Conservation (phyloP, 2,113 vertebrate species). For the Odocoileus virginianus region DNA sequence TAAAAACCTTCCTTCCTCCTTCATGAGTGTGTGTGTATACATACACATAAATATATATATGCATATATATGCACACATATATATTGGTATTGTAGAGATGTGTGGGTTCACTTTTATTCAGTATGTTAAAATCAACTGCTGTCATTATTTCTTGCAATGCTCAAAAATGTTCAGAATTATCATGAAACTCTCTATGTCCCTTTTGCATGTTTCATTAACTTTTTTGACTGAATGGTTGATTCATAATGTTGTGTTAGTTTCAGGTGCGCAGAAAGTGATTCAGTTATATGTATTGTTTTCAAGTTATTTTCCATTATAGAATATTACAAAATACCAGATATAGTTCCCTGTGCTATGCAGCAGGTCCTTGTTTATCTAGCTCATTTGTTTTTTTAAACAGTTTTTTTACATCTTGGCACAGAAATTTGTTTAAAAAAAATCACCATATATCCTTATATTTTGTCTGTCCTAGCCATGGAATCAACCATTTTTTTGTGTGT, state of each 20-base stretch:
- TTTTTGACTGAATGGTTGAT: neutral
- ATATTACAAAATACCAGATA: neutral
- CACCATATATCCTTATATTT: neutral
- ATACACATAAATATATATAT: neutral
- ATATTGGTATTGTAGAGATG: neutral
- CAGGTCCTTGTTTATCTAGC: neutral
- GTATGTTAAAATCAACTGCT: neutral
- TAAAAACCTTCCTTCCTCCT: neutral
- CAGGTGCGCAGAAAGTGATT: neutral
- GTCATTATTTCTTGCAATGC: neutral
- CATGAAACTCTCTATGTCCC: neutral
- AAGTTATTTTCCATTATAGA: neutral
- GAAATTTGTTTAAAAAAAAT: neutral
- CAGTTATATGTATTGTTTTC: neutral
- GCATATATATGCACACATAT: no score
- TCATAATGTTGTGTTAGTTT: neutral
- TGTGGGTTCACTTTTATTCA: neutral
- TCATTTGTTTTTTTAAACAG: neutral
- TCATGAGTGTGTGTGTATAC: neutral
- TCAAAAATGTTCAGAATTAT: neutral
- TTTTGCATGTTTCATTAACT: neutral
- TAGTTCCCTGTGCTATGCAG: neutral
- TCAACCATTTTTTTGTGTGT: neutral
- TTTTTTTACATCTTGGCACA: neutral
- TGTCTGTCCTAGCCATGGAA: neutral